Base-by-base conservation (phyloP, 2,888 invertebrate genomes). In the Ophion ellenae region DNA sequence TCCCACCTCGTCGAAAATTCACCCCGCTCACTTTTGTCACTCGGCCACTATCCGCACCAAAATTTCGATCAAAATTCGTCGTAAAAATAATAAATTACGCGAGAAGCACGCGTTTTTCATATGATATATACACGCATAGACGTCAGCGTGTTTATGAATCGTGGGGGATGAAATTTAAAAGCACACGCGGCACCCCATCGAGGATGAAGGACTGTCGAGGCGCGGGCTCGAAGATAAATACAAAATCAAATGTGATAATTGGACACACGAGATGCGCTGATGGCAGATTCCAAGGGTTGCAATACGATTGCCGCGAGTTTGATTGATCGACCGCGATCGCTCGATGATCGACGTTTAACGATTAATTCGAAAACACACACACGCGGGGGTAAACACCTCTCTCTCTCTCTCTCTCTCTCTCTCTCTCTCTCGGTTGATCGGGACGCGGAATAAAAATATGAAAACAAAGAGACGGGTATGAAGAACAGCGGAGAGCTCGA, bases 401-500 rank as follows among this genome's bases (percentile, higher is more conserved):
- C 36, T 36, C 36, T 36, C 36, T 36, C 36, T 36, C 36, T 36
- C 36, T 36, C 36, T 36, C 36, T 36, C 36, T 5, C 36, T 36
- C 5, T 36, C 36, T 36, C 36, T 36, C 36, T 70, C 36, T 6
- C 40, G 61, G n/a, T 47, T 53, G 47, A 0, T 63, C 20, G 53
- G 10, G 17, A 57, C 28, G 57, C 7, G 20, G 45, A 45, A 40
- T 24, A 57, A 64, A 45, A 75, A 81, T 80, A 45, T 73, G n/a
- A 47, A 17, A 32, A 20, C 24, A 70, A 76, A 81, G 14, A 69
- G 53, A 40, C 40, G 40, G 1, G 67, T 36, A 79, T 78, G 53
- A 14, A 20, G 20, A 59, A 66, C 28, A 70, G 4, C 40, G 45
- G 64, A 73, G 77, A 36, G 78, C 70, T 81, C 88, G 89, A 92